phyloP scores from a whole-genome alignment of 2,797 vertebrate species.

The Bradypodion ventrale region DNA sequence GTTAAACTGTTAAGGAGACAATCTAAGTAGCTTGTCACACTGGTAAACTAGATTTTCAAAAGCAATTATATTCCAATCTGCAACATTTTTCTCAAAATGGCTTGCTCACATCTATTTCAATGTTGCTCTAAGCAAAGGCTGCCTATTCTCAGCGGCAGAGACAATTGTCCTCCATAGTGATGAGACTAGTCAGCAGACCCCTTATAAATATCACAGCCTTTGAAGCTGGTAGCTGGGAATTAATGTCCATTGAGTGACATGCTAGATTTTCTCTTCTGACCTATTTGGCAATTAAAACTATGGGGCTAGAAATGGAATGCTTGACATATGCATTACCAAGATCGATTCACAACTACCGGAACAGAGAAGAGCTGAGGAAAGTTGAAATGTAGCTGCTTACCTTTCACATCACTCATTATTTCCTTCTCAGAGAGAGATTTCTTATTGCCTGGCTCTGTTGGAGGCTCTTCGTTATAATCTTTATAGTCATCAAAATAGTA shows the following conservation, averaged over 20 bases:
- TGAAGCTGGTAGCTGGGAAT: not conserved
- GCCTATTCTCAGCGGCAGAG: not conserved
- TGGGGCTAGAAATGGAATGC: conserved; percentile 24
- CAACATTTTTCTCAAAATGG: not conserved
- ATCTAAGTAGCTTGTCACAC: not conserved
- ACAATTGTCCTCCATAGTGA: conserved; percentile 14
- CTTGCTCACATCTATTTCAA: not conserved
- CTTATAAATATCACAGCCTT: conserved; percentile 20
- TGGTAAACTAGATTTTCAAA: not conserved
- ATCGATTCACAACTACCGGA: conserved; percentile 1
- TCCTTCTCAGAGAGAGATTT: conserved; percentile 79
- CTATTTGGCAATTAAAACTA: conserved; percentile 52
- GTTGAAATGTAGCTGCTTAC: conserved; percentile 68
- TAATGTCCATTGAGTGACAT: conserved; percentile 24
- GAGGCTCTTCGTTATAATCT: conserved; percentile 78
- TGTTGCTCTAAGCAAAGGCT: not conserved
- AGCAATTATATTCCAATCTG: not conserved
- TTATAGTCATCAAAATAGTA: conserved; percentile 80
- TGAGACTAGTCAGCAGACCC: conserved; percentile 36
- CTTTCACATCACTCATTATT: conserved; percentile 88
- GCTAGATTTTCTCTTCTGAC: conserved; percentile 53
- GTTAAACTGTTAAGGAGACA: not conserved
- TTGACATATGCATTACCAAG: not conserved
- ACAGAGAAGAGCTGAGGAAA: not conserved
- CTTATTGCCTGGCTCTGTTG: conserved; percentile 71